phyloP scores from a whole-genome alignment of 2,797 vertebrate species.

The Peromyscus melanophrys region DNA sequence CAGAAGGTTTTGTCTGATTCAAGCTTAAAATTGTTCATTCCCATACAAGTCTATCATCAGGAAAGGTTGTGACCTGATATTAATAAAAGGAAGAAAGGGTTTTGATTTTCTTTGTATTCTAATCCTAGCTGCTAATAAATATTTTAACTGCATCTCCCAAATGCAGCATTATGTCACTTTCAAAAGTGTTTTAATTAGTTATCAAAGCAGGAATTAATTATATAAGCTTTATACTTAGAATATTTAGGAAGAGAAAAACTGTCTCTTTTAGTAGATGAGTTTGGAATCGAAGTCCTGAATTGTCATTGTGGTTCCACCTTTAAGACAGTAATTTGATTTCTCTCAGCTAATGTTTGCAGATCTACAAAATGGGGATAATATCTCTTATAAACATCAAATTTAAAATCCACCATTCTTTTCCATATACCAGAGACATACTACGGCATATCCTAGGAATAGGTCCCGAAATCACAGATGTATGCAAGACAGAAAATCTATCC shows the following conservation, averaged over 20 bases:
- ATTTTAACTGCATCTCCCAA: conserved; percentile 58
- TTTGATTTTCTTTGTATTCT: conserved; percentile 61
- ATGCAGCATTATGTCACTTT: conserved; percentile 19
- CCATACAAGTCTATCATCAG: conserved; percentile 29
- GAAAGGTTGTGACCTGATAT: conserved; percentile 61
- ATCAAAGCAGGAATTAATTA: conserved; percentile 60
- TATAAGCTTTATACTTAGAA: conserved; percentile 23
- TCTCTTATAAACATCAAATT: conserved; percentile 23
- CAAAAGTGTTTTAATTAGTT: conserved; percentile 64
- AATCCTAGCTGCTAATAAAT: conserved; percentile 56
- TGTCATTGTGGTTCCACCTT: neutral
- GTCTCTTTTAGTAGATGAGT: neutral
- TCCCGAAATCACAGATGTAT: neutral
- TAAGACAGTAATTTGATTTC: conserved; percentile 6
- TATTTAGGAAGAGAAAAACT: conserved; percentile 2
- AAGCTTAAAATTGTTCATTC: conserved; percentile 50
- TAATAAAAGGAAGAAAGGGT: conserved; percentile 48
- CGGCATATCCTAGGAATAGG: too few species aligned
- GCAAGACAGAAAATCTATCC: neutral
- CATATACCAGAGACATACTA: neutral
- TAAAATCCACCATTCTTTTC: neutral
- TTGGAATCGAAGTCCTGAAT: conserved; percentile 11
- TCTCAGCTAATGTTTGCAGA: conserved; percentile 34
- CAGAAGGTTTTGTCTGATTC: conserved; percentile 1
- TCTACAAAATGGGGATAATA: conserved; percentile 5